phyloP scores from a whole-genome alignment of 2,888 invertebrate genomes.

The Cheilosia vulpina region DNA sequence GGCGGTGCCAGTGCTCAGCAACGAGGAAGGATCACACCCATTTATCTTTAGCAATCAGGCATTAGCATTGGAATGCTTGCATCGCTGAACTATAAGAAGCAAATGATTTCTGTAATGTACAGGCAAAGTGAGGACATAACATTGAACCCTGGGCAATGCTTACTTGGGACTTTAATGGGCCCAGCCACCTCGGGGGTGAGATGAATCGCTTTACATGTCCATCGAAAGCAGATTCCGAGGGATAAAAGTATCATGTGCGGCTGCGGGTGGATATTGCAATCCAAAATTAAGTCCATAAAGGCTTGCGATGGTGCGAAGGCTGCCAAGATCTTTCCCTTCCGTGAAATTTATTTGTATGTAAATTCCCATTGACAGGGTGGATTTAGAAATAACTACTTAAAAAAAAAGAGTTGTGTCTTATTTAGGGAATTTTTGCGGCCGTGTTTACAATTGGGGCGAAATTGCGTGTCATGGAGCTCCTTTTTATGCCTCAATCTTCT shows the following conservation, averaged over 20 bases:
- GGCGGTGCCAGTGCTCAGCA: neutral
- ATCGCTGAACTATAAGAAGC: neutral
- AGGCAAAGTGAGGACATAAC: neutral
- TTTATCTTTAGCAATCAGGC: neutral
- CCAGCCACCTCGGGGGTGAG: neutral
- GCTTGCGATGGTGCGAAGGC: neutral
- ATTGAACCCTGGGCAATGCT: slow-evolving; percentile 4
- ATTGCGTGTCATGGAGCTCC: slow-evolving; percentile 19
- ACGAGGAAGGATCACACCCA: neutral
- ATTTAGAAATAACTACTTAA: slow-evolving; percentile 14
- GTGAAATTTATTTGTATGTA: slow-evolving; percentile 31
- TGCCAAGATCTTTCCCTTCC: neutral
- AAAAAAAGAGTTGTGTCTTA: neutral
- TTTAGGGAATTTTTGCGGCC: neutral
- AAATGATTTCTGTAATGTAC: neutral
- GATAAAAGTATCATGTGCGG: slow-evolving; percentile 6
- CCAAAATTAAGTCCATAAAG: slow-evolving; percentile 1
- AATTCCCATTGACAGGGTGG: slow-evolving; percentile 28
- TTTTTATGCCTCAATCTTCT: slow-evolving; percentile 34
- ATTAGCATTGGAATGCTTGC: slow-evolving; percentile 6
- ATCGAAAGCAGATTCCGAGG: slow-evolving; percentile 10
- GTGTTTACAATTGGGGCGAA: slow-evolving; percentile 5
- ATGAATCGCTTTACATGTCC: slow-evolving; percentile 31
- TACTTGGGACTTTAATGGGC: neutral
- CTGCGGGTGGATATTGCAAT: neutral